Base-by-base conservation (phyloP, 2,888 invertebrate species). In the Cremastinae sp. region DNA sequence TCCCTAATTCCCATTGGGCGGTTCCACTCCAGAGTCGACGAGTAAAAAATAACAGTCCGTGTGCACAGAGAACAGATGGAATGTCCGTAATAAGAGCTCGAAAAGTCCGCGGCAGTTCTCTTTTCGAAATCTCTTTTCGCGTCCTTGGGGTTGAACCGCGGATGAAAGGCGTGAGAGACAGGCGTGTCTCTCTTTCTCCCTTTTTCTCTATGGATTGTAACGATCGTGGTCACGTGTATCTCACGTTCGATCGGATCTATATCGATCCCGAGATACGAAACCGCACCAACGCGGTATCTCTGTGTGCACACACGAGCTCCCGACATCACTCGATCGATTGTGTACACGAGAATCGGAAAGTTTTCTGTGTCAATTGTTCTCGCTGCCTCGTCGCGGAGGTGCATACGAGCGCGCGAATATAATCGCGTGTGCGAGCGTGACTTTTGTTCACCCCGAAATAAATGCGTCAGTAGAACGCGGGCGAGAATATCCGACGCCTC, bases 241-340 rank as follows among this genome's bases (percentile, higher is more conserved):
- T 76, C 76, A 76, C 76, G 76, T 76, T 76, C 73, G 69, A 76
- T 76, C 73, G 64, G 59, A 76, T 76, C 70, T 75, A 56, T 58
- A 69, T 68, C 47, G 76, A 76, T 76, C 45, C 43, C 28, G 16
- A 18, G 64, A 59, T 58, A 62, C 51, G n/a, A 62, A 14, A 43
- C 12, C 28, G 49, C 20, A 45, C 45, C 68, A 35, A 53, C 43
- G 69, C 59, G 39, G 51, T 14, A 28, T 49, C 28, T 68, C 39
- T 9, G 22, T 35, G 22, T 45, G 4, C 14, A 12, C 45, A 4
- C n/a, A 45, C 10, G n/a, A 53, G 45, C 64, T 64, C 53, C 58
- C 56, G 45, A 53, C 58, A 69, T 73, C 64, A 58, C 69, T 73
- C 59, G 41, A 73, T 73, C 66, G 62, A 64, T 53, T 35, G 68